These are phyloP conservation scores for Papilio gigon DNA, from an alignment of 2,888 invertebrate species.

Conservation along the genomic window DNA sequence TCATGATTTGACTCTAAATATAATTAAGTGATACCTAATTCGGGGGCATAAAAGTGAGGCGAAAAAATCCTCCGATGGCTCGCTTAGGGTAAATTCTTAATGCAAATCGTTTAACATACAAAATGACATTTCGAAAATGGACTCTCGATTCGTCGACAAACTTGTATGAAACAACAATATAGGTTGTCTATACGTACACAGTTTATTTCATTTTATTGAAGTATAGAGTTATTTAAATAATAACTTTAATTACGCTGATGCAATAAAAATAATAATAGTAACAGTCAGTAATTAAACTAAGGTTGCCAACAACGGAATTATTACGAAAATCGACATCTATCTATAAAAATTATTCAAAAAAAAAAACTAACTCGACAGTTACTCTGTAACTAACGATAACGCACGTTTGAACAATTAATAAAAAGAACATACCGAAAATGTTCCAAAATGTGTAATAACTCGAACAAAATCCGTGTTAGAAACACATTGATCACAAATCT, in stretches of 20 bases:
- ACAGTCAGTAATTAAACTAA: background rate
- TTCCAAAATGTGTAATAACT: slow-evolving; percentile 46
- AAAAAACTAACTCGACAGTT: slow-evolving; percentile 28
- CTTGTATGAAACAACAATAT: too few species aligned
- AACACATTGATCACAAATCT: slow-evolving; percentile 35
- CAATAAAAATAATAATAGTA: background rate
- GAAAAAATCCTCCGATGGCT: too few species aligned
- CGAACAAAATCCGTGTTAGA: slow-evolving; percentile 38
- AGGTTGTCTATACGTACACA: too few species aligned
- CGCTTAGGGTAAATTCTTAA: too few species aligned
- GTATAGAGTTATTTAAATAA: background rate
- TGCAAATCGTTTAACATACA: too few species aligned
- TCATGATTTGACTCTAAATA: background rate
- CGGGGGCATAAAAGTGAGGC: too few species aligned
- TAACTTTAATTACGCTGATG: background rate
- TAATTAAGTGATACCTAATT: too few species aligned
- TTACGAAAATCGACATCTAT: slow-evolving; percentile 18
- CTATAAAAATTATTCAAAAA: slow-evolving; percentile 17
- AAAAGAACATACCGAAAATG: slow-evolving; percentile 66
- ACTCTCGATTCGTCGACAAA: too few species aligned
- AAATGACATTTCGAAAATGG: too few species aligned
- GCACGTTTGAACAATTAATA: slow-evolving; percentile 42
- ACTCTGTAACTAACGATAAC: slow-evolving; percentile 23
- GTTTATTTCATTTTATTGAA: background rate
- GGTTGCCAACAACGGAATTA: background rate